Percentiles rank a stretch among this genome's conserved stretches.
These are phyloP conservation scores for Psilopsiagon aurifrons DNA, from an alignment of 2,113 vertebrate genomes.

Conservation along the genomic window DNA sequence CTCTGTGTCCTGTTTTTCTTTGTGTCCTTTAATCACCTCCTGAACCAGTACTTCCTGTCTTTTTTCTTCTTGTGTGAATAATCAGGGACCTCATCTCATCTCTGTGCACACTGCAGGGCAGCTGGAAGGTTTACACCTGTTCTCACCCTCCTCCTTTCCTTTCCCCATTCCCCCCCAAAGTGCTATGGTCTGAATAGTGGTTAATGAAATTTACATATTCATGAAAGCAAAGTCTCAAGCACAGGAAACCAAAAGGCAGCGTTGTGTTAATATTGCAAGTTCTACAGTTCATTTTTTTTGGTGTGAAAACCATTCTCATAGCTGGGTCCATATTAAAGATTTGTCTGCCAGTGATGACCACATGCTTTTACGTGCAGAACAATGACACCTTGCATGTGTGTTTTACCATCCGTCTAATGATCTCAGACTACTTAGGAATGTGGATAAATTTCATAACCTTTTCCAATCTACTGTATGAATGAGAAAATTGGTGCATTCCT, in stretches of 20 bases:
- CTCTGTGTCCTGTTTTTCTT: neutral
- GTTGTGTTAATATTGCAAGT: neutral
- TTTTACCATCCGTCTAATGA: neutral
- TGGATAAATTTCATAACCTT: neutral
- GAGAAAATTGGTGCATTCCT: neutral
- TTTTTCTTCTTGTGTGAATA: neutral
- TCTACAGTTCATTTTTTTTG: neutral
- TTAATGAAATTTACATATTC: slow-evolving; percentile 65
- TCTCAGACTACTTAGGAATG: neutral
- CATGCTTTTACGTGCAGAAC: neutral
- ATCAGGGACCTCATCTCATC: slow-evolving; percentile 35
- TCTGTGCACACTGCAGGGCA: neutral
- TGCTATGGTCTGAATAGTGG: slow-evolving; percentile 35
- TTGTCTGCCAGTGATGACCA: neutral
- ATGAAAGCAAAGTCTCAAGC: slow-evolving; percentile 30
- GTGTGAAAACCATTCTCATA: neutral
- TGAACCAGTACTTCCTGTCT: neutral
- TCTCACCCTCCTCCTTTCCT: neutral
- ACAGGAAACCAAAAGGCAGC: neutral
- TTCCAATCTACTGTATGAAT: neutral
- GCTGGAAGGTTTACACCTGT: neutral
- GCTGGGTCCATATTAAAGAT: neutral
- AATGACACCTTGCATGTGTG: neutral
- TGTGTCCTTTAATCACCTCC: slow-evolving; percentile 22
- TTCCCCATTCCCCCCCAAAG: neutral